Conservation (phyloP, 2,797 vertebrate species). For the Pogoniulus pusillus region DNA sequence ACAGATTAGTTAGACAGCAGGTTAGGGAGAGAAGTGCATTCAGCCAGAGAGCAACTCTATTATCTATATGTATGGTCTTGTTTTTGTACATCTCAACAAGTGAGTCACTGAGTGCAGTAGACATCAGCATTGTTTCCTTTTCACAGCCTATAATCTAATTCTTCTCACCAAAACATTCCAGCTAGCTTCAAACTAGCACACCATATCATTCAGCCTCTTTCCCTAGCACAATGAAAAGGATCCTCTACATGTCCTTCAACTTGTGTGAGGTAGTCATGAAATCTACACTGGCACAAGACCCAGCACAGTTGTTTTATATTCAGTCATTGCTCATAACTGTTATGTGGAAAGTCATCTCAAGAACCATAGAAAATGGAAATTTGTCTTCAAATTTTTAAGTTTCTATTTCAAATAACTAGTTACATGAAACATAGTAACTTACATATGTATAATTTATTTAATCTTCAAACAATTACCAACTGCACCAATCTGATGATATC, state of each 20-base stretch:
- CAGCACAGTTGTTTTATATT: background rate
- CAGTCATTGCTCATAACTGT: background rate
- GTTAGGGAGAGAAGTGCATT: too few species aligned
- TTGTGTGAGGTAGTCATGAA: background rate
- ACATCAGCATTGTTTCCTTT: too few species aligned
- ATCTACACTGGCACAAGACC: background rate
- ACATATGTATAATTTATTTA: background rate
- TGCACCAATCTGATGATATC: background rate
- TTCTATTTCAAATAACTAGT: too few species aligned
- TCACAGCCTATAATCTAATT: too few species aligned
- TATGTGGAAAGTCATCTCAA: background rate
- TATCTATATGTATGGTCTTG: too few species aligned
- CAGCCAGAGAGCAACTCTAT: too few species aligned
- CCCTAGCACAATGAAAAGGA: background rate
- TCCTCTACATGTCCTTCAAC: background rate
- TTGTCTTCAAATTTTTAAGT: background rate
- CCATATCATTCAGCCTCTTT: background rate
- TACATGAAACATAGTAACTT: background rate
- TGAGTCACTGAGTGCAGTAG: too few species aligned
- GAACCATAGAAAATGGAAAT: background rate
- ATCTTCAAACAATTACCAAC: background rate
- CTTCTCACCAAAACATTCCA: too few species aligned
- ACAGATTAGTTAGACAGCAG: too few species aligned
- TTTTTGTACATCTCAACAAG: too few species aligned
- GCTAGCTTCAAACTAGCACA: too few species aligned